Evolutionary conservation across 2,113 vertebrate genomes (phyloP).

Genomic region (Hydropotes inermis): DNA sequence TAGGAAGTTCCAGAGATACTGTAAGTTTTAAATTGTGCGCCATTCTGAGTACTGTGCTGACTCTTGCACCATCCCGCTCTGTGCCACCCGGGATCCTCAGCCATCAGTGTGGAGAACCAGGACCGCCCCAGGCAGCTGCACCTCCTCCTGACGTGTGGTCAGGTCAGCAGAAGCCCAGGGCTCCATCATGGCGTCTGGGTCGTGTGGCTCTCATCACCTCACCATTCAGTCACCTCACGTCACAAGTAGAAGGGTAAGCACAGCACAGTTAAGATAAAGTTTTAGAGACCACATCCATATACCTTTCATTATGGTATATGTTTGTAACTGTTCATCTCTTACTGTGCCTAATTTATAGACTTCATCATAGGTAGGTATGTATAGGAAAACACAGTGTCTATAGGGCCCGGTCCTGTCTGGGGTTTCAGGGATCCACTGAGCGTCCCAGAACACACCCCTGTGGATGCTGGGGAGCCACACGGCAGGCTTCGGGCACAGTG

Average conservation of each 20-base stretch:
- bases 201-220: neutral
- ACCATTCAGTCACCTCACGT: neutral
- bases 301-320: neutral
- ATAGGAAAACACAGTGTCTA: too few species aligned
- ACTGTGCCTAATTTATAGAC: too few species aligned
- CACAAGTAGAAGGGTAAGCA: neutral
- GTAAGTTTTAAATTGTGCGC: neutral
- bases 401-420: neutral
- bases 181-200: neutral
- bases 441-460: neutral
- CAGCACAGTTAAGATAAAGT: neutral
- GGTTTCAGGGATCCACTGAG: neutral
- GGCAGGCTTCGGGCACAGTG: fast-evolving
- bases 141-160: neutral
- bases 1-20: neutral
- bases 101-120: neutral
- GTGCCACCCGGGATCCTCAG: neutral
- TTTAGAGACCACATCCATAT: neutral
- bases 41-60: neutral
- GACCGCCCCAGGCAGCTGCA: too few species aligned
- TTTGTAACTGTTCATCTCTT: neutral
- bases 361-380: neutral
- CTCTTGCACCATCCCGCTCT: neutral
- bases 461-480: neutral
- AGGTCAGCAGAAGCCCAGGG: neutral